Percentiles rank a stretch among this genome's conserved stretches.
These are phyloP conservation scores for Yponomeuta evonymella DNA, from an alignment of 2,888 invertebrate genomes.

Conservation along the genomic window DNA sequence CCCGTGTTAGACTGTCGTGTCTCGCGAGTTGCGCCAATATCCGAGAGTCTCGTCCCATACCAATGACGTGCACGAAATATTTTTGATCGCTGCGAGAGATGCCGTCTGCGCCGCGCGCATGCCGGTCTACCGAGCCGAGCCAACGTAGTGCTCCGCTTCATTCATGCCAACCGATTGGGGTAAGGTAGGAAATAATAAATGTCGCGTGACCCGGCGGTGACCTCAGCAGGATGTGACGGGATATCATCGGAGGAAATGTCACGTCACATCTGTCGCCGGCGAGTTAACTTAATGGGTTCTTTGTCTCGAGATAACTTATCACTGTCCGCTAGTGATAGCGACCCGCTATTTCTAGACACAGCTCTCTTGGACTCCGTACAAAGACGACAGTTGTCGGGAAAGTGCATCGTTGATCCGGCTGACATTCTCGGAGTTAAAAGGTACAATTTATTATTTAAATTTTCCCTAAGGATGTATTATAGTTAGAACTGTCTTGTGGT, in stretches of 20 bases:
- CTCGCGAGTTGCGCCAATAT: not conserved
- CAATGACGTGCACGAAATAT: not conserved
- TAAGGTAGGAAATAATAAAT: constrained; percentile 38
- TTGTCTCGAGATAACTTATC: constrained; percentile 72
- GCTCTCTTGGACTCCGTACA: constrained; percentile 8
- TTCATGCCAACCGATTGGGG: not conserved
- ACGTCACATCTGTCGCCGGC: constrained; percentile 48
- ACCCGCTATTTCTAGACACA: constrained; percentile 5
- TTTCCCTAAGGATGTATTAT: not conserved
- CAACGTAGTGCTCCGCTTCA: not conserved
- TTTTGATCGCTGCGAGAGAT: not conserved
- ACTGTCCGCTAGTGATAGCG: constrained; percentile 28
- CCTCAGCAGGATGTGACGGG: constrained; percentile 46
- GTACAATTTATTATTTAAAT: not conserved
- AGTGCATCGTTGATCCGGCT: not conserved
- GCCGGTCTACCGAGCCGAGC: not conserved
- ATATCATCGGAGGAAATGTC: constrained; percentile 68
- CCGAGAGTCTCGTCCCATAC: not conserved
- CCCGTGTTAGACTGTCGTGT: not conserved
- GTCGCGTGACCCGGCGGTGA: constrained; percentile 68
- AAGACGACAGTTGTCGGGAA: not conserved
- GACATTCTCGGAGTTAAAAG: not conserved
- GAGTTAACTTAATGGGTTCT: constrained; percentile 69
- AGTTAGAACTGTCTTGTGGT: not conserved
- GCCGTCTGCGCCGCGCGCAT: not conserved